Conservation (phyloP, 2,113 vertebrate species). For the Rhagologus leucostigma region DNA sequence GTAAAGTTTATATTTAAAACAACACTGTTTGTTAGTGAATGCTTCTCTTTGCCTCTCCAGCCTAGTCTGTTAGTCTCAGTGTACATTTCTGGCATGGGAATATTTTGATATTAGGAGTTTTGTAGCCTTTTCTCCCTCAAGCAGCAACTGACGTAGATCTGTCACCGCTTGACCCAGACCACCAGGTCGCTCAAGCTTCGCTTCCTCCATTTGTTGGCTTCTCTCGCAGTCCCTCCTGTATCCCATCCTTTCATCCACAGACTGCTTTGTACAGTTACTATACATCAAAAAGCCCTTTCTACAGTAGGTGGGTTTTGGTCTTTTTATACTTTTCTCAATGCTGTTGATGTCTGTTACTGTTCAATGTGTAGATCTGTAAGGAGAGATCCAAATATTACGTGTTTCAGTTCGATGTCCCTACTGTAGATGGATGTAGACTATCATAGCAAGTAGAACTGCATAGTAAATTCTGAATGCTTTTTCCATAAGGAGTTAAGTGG, state of each 20-base stretch:
- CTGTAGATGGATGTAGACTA: constrained; percentile 70
- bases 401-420: constrained; percentile 76
- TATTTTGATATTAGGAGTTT: constrained; percentile 60
- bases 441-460: constrained; percentile 72
- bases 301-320: constrained; percentile 76
- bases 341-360: constrained; percentile 71
- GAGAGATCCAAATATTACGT: constrained; percentile 67
- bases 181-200: constrained; percentile 20
- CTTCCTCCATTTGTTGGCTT: constrained; percentile 40
- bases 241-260: constrained; percentile 32
- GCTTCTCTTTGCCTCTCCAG: constrained; percentile 47
- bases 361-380: constrained; percentile 68
- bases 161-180: neutral
- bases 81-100: constrained; percentile 58
- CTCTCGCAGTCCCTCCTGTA: constrained; percentile 27
- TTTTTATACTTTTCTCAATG: constrained; percentile 80
- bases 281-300: constrained; percentile 74
- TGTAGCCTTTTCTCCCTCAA: neutral
- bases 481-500: constrained; percentile 73
- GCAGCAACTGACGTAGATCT: constrained; percentile 11
- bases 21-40: constrained; percentile 26
- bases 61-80: constrained; percentile 48
- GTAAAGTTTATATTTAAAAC: constrained; percentile 54
- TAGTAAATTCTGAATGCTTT: constrained; percentile 78
- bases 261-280: constrained; percentile 68